Evolutionary conservation across 2,888 invertebrate species (phyloP).

Genomic region (Oscheius onirici): DNA sequence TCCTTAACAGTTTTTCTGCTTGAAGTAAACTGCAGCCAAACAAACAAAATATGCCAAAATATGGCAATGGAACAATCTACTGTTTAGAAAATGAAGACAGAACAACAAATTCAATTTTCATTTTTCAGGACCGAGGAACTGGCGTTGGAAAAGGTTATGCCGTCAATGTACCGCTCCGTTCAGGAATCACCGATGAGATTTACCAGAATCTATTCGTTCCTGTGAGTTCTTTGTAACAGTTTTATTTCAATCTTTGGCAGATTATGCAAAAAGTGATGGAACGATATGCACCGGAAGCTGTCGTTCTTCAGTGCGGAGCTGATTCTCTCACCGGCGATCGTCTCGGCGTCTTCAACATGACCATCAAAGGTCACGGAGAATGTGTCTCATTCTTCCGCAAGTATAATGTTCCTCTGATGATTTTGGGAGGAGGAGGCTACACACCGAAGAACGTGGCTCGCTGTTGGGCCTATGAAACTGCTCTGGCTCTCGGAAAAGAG

Average conservation of each 20-base stretch:
- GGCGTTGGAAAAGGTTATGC: constrained; percentile 94
- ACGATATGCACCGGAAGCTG: constrained; percentile 96
- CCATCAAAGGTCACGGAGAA: constrained; percentile 58
- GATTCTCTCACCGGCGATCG: constrained; percentile 96
- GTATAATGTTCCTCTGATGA: constrained; percentile 92
- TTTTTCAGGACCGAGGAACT: constrained; percentile 77
- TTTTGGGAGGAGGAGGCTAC: constrained; percentile 83
- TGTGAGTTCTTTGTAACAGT: constrained; percentile 72
- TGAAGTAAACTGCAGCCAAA: too few relatives aligned
- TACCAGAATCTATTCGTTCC: constrained; percentile 88
- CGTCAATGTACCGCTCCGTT: constrained; percentile 94
- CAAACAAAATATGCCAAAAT: too few relatives aligned
- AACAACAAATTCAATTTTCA: too few relatives aligned
- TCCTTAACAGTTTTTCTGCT: not conserved
- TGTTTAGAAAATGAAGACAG: too few relatives aligned
- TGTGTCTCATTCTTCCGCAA: constrained; percentile 98
- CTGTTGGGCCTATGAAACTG: constrained; percentile 99
- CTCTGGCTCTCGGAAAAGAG: constrained; percentile 73
- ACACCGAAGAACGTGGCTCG: constrained; percentile 66
- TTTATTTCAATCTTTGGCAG: constrained; percentile 34
- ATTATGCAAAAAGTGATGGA: constrained; percentile 84
- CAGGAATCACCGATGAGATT: constrained; percentile 98
- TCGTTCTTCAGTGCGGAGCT: constrained; percentile 97
- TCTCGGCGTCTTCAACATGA: constrained; percentile 84
- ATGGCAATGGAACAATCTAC: too few relatives aligned